Base-by-base conservation (phyloP, 37 sponge, comb jelly and placozoan genomes). In the Cliona cf. orientalis region DNA sequence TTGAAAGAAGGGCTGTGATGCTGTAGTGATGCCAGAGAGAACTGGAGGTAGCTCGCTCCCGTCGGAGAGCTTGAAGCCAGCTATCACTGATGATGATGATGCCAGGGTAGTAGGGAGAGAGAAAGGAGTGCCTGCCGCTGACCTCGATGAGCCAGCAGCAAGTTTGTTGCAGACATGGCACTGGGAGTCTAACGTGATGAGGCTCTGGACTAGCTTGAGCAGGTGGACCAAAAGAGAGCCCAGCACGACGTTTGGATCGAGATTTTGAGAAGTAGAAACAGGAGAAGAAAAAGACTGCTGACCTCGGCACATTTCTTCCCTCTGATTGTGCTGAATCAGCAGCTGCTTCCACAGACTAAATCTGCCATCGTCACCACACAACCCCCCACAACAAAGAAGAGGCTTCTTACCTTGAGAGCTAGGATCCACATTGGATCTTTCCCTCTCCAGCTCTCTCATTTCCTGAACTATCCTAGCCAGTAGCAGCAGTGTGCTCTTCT, bases 1-100 rank as follows among this genome's bases (percentile, higher is more conserved):
- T 2, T 70, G 71, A 46, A 88, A 88, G 46, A 88, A 75, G 14
- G 82, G 82, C 60, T 88, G 88, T 34, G 80, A 44, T 0, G 82
- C 61, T 14, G 75, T 75, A 17, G 46, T 14, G 69, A 41, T 40
- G 55, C 71, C 36, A 11, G 87, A 68, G 5, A 64, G 78, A 73
- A 76, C n/a, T 1, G 33, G 58, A 23, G 56, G 76, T 22, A 72
- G 41, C 25, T 19, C 17, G 2, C 28, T 11, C 33, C 14, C 19
- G 34, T 12, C 56, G 5, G 2, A 21, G 33, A 66, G 34, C n/a
- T n/a, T n/a, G n/a, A n/a, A n/a, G n/a, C n/a, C n/a, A 2, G 7
- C 66, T 14, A 4, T 31, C 5, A 4, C 66, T 5, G 49, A 12
- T 32, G 53, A 19, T 53, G 31, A 19, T 5, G 35, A 3, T 14